Evolutionary conservation across 1,140 invertebrate species (phyloP).

Genomic region (Episyrphus balteatus): DNA sequence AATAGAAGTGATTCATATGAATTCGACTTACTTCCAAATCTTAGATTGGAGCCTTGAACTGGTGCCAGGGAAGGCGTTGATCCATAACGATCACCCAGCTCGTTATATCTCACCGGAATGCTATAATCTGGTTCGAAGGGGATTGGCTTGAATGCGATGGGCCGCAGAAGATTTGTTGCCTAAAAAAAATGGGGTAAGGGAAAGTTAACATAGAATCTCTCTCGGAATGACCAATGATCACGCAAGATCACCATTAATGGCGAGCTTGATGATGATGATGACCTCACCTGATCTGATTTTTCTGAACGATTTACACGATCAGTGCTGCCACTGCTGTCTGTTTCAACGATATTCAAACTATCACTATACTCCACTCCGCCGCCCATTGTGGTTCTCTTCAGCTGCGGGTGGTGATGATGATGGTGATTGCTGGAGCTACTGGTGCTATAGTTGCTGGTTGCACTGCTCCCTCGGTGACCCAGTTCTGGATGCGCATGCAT

Average conservation of each 20-base stretch:
- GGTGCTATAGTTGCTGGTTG: constrained; percentile 1
- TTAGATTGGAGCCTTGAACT: constrained; percentile 13
- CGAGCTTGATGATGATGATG: background rate
- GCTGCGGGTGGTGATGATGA: no score
- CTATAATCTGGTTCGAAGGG: constrained; percentile 35
- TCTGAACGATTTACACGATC: background rate
- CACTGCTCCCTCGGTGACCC: no score
- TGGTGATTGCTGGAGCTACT: constrained; percentile 8
- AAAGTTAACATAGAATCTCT: background rate
- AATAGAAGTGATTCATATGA: background rate
- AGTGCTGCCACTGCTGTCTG: background rate
- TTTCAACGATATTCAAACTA: background rate
- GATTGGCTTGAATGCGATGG: constrained; percentile 34
- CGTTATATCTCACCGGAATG: constrained; percentile 16
- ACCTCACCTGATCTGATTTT: background rate
- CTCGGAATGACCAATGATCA: background rate
- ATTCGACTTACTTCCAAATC: constrained; percentile 31
- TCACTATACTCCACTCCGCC: background rate
- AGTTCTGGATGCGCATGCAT: no score
- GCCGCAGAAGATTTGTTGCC: constrained; percentile 19
- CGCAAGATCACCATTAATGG: background rate
- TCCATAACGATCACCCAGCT: constrained; percentile 23
- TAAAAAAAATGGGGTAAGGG: background rate
- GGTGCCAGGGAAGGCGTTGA: constrained; percentile 30
- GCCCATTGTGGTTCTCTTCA: no score